Conservation (phyloP, 2,888 invertebrate genomes). For the Folsomia candida region DNA sequence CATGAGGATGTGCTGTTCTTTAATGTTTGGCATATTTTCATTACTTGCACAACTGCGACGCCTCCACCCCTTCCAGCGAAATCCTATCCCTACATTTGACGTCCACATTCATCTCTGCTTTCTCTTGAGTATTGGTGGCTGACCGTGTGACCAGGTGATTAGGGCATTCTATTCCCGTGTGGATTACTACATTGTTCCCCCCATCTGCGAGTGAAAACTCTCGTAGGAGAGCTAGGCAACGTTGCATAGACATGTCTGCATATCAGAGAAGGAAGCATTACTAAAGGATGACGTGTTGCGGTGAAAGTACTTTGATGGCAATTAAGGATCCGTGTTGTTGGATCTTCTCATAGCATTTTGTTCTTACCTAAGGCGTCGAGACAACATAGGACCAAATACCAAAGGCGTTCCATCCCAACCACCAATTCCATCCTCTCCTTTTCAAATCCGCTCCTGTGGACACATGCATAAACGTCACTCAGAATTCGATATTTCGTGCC, state of each 20-base stretch:
- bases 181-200: constrained; percentile 51
- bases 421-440: constrained; percentile 51
- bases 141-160: constrained; percentile 31
- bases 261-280: constrained; percentile 11
- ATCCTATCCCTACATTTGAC: constrained; percentile 51
- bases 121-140: not conserved
- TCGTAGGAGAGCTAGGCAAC: constrained; percentile 51
- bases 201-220: constrained; percentile 52
- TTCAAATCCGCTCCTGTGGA: too few relatives aligned
- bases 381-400: constrained; percentile 52
- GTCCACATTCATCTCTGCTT: constrained; percentile 30
- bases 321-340: too few relatives aligned
- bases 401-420: constrained; percentile 51
- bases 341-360: not conserved
- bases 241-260: constrained; percentile 52
- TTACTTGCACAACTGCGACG: constrained; percentile 52
- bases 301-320: not conserved
- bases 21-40: too few relatives aligned
- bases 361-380: constrained; percentile 51
- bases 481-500: too few relatives aligned
- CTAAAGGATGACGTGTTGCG: not conserved
- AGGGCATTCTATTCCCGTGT: constrained; percentile 51
- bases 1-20: too few relatives aligned
- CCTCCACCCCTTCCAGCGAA: constrained; percentile 51
- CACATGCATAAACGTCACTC: too few relatives aligned